Evolutionary conservation across 2,797 vertebrate genomes (phyloP).

Genomic region (Spondyliosoma cantharus): DNA sequence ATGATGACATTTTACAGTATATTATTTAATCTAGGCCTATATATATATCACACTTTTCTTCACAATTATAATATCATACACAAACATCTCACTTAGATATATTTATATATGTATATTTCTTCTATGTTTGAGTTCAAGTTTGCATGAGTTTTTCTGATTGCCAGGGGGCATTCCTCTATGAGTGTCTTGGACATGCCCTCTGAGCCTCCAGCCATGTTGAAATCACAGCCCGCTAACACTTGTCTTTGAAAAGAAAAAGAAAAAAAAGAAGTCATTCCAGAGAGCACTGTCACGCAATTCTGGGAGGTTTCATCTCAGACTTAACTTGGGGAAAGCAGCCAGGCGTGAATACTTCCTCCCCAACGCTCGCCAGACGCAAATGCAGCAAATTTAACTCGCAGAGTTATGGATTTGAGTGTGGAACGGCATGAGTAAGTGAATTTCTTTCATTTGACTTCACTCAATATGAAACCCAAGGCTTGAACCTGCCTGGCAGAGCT

Average conservation of each 20-base stretch:
- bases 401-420: slow-evolving; percentile 68
- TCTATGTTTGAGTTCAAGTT: slow-evolving; percentile 78
- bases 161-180: slow-evolving; percentile 59
- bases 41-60: slow-evolving; percentile 82
- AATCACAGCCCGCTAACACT: slow-evolving; percentile 73
- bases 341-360: slow-evolving; percentile 66
- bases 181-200: slow-evolving; percentile 58
- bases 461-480: slow-evolving; percentile 65
- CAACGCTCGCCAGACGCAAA: slow-evolving; percentile 59
- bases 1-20: slow-evolving; percentile 84
- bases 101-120: slow-evolving; percentile 81
- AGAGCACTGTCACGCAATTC: slow-evolving; percentile 59
- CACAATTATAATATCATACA: slow-evolving; percentile 83
- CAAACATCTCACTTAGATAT: slow-evolving; percentile 83
- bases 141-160: slow-evolving; percentile 78
- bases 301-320: slow-evolving; percentile 56
- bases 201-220: slow-evolving; percentile 62
- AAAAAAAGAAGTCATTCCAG: slow-evolving; percentile 42
- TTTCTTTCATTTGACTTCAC: slow-evolving; percentile 77
- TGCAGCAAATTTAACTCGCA: slow-evolving; percentile 65
- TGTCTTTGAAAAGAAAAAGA: slow-evolving; percentile 42
- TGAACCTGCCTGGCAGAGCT: slow-evolving; percentile 65
- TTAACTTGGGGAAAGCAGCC: slow-evolving; percentile 53
- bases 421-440: slow-evolving; percentile 74
- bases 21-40: slow-evolving; percentile 80